Percentiles rank a stretch among this genome's conserved stretches.
Conservation (phyloP, 2,113 vertebrate species). For the Ceyx margarethae region DNA sequence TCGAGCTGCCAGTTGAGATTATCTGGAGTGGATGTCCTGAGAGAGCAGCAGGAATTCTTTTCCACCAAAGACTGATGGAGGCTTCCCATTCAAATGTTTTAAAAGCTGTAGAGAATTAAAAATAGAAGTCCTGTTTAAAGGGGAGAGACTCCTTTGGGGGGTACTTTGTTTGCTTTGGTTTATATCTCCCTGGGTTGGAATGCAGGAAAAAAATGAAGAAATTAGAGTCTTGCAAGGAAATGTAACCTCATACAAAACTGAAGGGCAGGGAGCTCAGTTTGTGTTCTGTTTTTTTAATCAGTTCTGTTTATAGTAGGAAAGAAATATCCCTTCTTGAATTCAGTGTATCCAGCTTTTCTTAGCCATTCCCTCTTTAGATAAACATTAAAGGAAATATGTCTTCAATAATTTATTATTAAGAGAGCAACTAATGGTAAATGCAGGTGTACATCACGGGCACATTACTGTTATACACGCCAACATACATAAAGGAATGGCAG, state of each 20-base stretch:
- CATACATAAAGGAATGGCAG: not conserved
- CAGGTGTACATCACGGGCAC: not conserved
- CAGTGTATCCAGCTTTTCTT: slow-evolving; percentile 57
- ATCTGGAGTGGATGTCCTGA: slow-evolving; percentile 58
- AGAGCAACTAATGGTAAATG: slow-evolving; percentile 66
- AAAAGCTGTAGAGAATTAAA: slow-evolving; percentile 79
- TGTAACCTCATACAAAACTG: slow-evolving; percentile 53
- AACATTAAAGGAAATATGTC: slow-evolving; percentile 54
- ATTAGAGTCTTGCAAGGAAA: slow-evolving; percentile 49
- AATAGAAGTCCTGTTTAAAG: slow-evolving; percentile 60
- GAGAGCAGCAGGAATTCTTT: slow-evolving; percentile 63
- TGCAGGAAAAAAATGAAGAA: slow-evolving; percentile 67
- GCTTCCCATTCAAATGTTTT: slow-evolving; percentile 69
- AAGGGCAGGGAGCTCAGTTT: slow-evolving; percentile 56
- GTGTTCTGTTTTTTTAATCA: slow-evolving; percentile 79
- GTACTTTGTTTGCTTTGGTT: slow-evolving; percentile 76
- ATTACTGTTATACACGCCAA: not conserved
- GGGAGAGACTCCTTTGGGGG: slow-evolving; percentile 69
- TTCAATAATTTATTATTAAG: slow-evolving; percentile 59
- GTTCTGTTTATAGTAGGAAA: slow-evolving; percentile 73
- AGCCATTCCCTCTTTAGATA: slow-evolving; percentile 55
- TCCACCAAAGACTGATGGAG: slow-evolving; percentile 64
- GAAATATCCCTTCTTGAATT: slow-evolving; percentile 72
- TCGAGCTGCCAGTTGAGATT: slow-evolving; percentile 58
- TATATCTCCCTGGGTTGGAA: slow-evolving; percentile 71